Percentiles rank a stretch among this genome's conserved stretches.
phyloP scores from a whole-genome alignment of 1,140 invertebrate species.

The Amyelois transitella region DNA sequence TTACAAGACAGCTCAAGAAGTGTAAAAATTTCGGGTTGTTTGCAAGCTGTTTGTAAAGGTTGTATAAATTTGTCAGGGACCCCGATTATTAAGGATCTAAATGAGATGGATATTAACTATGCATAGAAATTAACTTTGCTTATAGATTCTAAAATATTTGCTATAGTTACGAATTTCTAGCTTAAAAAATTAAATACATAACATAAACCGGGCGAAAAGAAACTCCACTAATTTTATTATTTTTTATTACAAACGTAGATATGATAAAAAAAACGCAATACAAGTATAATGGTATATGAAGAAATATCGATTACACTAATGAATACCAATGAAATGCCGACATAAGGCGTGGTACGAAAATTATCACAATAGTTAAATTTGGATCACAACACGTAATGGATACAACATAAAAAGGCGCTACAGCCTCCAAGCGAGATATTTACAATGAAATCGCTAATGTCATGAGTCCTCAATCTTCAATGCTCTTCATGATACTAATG shows the following conservation, averaged over 20 bases:
- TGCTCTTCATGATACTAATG: slow-evolving; percentile 37
- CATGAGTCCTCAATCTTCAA: slow-evolving; percentile 22
- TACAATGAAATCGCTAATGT: slow-evolving; percentile 45
- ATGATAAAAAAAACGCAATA: slow-evolving; percentile 2
- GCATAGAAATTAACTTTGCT: too few relatives aligned
- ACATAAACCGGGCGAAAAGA: too few relatives aligned
- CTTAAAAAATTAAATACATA: too few relatives aligned
- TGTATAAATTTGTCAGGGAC: too few relatives aligned
- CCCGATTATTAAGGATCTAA: too few relatives aligned
- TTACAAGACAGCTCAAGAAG: too few relatives aligned
- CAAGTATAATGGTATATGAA: slow-evolving; percentile 6
- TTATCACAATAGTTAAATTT: slow-evolving; percentile 62
- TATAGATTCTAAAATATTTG: too few relatives aligned
- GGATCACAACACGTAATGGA: slow-evolving; percentile 58
- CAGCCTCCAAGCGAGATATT: slow-evolving; percentile 49
- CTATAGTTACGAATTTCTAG: too few relatives aligned
- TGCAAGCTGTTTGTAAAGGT: too few relatives aligned
- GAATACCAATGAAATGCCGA: slow-evolving; percentile 6
- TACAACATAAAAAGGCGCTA: slow-evolving; percentile 41
- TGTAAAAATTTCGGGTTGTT: too few relatives aligned
- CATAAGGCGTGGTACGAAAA: slow-evolving; percentile 2
- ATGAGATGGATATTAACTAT: too few relatives aligned
- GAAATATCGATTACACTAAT: slow-evolving; percentile 3
- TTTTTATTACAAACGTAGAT: slow-evolving; percentile 5
- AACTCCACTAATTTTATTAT: background rate